Evolutionary conservation across 2,113 vertebrate species (phyloP), one percentile per base, ranked within the genome.

Genomic region (Myotis davidii): DNA sequence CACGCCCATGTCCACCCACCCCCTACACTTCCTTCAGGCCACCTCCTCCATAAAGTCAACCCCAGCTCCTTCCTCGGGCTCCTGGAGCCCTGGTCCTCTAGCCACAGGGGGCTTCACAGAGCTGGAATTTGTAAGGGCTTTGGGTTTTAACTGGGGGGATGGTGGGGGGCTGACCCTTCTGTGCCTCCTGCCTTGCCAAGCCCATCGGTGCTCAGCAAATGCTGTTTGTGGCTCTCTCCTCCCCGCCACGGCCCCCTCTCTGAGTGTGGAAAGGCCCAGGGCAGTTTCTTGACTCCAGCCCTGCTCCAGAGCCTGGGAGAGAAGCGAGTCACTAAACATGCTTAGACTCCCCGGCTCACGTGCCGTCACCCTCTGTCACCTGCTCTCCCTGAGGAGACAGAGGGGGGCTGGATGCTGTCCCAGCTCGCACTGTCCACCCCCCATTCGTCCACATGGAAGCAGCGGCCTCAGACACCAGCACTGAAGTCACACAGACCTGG

Each of bases 401-500:
- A 7, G 20, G 4, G 25, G 42, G 52, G 13, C 52, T 20, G 10
- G 37, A 17, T 6, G 9, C 54, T 42, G 20, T 37, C 70, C 74
- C 16, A n/a, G 34, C 42, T 27, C 14, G 2, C 73, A 37, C 48
- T 82, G 5, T 3, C 34, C 25, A 39, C 13, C 54, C 34, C 7
- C 3, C 6, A 1, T 45, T 4, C 14, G 8, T 48, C 52, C 32
- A 7, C 13, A 0, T 0, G 39, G 50, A 77, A 42, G 61, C 27
- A 27, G 50, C 48, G 9, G 65, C 85, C 1, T 25, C 21, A 29
- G 32, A 7, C 4, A 3, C 52, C 34, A 10, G 21, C 65, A 1
- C 74, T 32, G 20, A 83, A 65, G 67, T 69, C 77, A 3, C 23
- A 2, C 0, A 6, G 77, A 54, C 16, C 52, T 9, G 25, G 32